phyloP scores from a whole-genome alignment of 1,140 invertebrate species.

The Diprion similis region DNA sequence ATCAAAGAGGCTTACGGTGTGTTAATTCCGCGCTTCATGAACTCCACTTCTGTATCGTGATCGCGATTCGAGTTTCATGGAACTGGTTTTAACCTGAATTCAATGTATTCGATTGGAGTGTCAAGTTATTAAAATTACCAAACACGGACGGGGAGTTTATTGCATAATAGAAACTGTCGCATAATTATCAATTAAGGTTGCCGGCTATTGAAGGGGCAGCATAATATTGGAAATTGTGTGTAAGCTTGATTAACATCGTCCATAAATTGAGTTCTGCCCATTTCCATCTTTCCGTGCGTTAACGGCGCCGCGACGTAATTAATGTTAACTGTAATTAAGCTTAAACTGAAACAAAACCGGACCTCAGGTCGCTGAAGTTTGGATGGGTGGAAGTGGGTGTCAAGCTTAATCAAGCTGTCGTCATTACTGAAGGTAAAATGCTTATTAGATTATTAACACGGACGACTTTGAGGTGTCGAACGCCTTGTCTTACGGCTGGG shows the following conservation, averaged over 20 bases:
- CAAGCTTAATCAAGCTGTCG: not conserved
- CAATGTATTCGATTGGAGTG: too few species aligned
- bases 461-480: too few species aligned
- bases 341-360: not conserved
- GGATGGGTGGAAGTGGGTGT: not conserved
- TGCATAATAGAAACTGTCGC: too few species aligned
- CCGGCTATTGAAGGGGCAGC: not conserved
- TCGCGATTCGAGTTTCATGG: too few species aligned
- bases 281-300: not conserved
- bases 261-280: not conserved
- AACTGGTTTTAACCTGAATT: too few species aligned
- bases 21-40: too few species aligned
- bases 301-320: not conserved
- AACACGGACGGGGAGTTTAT: too few species aligned
- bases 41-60: too few species aligned
- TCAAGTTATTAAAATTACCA: too few species aligned
- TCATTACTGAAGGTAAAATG: not conserved
- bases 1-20: too few species aligned
- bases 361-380: not conserved
- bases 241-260: constrained; percentile 3
- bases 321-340: not conserved
- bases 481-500: too few species aligned
- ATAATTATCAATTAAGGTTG: too few species aligned
- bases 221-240: not conserved
- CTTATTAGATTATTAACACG: not conserved